These are phyloP conservation scores for Diploscapter pachys DNA, from an alignment of 1,140 invertebrate species.

Conservation along the genomic window DNA sequence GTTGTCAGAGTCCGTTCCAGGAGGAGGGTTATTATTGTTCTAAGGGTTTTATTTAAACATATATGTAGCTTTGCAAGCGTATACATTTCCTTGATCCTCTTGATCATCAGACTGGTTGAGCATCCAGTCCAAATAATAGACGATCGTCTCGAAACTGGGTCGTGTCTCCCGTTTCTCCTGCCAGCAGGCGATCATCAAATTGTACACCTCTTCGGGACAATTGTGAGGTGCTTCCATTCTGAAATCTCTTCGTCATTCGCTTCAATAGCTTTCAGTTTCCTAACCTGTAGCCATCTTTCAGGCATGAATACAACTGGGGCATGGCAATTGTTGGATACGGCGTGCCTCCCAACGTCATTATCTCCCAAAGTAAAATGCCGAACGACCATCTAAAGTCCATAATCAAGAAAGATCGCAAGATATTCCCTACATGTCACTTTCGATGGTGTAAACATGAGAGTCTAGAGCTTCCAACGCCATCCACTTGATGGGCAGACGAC, in stretches of 20 bases:
- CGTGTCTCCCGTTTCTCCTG: constrained; percentile 76
- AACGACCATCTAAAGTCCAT: constrained; percentile 61
- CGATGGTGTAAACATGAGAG: constrained; percentile 80
- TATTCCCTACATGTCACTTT: constrained; percentile 78
- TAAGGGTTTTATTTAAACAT: background rate
- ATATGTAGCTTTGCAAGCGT: background rate
- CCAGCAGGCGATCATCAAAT: constrained; percentile 90
- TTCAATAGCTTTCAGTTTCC: background rate
- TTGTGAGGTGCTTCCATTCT: constrained; percentile 73
- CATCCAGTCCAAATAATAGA: constrained; percentile 41
- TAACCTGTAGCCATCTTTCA: constrained; percentile 41
- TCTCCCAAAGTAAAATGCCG: constrained; percentile 65
- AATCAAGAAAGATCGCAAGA: background rate
- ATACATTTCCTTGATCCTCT: background rate
- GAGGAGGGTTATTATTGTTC: background rate
- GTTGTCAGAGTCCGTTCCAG: constrained; percentile 1
- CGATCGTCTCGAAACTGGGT: constrained; percentile 79
- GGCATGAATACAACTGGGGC: constrained; percentile 50
- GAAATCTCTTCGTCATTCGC: constrained; percentile 61
- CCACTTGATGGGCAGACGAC: constrained; percentile 81
- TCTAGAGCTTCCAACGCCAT: constrained; percentile 97
- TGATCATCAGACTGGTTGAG: constrained; percentile 13
- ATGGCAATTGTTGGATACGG: constrained; percentile 64
- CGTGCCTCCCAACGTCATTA: constrained; percentile 66
- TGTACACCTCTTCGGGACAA: constrained; percentile 84